These are phyloP conservation scores for Trogon melanurus DNA, from an alignment of 2,113 vertebrate species.

Conservation along the genomic window DNA sequence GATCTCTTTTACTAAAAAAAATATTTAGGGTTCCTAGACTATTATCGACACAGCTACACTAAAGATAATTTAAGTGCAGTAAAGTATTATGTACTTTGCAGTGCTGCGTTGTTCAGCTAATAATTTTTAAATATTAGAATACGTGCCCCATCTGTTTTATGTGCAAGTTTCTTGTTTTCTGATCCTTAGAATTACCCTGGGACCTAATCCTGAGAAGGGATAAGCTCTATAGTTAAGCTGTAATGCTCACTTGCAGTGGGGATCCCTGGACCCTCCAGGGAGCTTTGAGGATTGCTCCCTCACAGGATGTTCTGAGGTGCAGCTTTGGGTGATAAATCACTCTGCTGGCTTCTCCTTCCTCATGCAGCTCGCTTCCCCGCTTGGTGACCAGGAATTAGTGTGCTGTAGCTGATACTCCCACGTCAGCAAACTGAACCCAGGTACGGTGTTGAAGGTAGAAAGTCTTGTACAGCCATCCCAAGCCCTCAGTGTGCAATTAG, in stretches of 20 bases:
- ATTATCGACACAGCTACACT: not conserved
- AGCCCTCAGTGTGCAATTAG: not conserved
- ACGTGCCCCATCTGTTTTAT: not conserved
- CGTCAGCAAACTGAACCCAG: rapidly evolving
- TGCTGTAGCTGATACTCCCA: not conserved
- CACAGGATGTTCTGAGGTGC: not conserved
- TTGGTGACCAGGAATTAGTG: not conserved
- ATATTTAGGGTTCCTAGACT: not conserved
- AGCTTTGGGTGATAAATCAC: not conserved
- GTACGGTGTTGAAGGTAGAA: not conserved
- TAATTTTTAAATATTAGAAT: not conserved
- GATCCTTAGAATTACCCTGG: not conserved
- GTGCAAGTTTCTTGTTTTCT: not conserved
- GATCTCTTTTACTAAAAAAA: not conserved
- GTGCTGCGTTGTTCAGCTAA: not conserved
- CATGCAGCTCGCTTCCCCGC: rapidly evolving
- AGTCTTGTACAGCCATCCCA: not conserved
- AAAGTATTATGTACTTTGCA: not conserved
- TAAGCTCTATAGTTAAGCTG: not conserved
- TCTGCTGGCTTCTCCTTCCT: not conserved
- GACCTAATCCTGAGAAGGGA: not conserved
- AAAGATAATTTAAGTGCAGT: not conserved
- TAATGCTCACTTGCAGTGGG: not conserved
- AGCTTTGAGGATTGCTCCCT: not conserved
- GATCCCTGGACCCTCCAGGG: not conserved